Conservation (phyloP, 2,888 invertebrate genomes). For the Actias luna region DNA sequence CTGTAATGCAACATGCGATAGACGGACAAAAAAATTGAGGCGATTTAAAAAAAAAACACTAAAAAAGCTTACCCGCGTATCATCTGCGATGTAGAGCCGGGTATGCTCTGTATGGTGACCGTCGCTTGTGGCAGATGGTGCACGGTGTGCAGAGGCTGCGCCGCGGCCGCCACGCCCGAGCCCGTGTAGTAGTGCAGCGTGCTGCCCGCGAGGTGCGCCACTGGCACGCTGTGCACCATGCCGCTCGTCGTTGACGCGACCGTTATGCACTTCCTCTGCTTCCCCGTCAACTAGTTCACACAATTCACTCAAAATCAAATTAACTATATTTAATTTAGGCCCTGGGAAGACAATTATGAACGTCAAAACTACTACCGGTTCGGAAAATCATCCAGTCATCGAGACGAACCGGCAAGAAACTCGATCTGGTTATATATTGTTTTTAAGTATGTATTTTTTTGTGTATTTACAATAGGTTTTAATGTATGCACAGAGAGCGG, state of each 20-base stretch:
- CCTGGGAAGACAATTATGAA: no score
- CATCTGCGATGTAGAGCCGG: constrained; percentile 64
- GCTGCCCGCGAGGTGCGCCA: constrained; percentile 66
- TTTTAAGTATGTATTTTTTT: no score
- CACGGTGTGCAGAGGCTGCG: constrained; percentile 50
- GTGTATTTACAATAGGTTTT: no score
- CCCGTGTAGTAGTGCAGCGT: constrained; percentile 65
- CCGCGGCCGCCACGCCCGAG: constrained; percentile 34
- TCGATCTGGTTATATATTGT: no score
- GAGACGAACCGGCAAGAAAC: no score
- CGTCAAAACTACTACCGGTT: no score
- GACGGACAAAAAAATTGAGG: neutral
- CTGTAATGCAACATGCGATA: no score
- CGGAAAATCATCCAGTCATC: no score
- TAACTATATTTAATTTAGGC: no score
- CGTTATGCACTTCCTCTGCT: constrained; percentile 72
- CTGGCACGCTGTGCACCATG: constrained; percentile 73
- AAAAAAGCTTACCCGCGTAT: constrained; percentile 54
- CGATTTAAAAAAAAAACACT: neutral
- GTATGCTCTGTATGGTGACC: constrained; percentile 70
- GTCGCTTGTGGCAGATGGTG: constrained; percentile 68
- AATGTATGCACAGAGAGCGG: no score
- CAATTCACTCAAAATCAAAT: no score
- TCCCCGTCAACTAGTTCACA: constrained; percentile 54
- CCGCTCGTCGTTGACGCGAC: constrained; percentile 74